Evolutionary conservation across 2,113 vertebrate species (phyloP).

Genomic region (Tragelaphus buxtoni): DNA sequence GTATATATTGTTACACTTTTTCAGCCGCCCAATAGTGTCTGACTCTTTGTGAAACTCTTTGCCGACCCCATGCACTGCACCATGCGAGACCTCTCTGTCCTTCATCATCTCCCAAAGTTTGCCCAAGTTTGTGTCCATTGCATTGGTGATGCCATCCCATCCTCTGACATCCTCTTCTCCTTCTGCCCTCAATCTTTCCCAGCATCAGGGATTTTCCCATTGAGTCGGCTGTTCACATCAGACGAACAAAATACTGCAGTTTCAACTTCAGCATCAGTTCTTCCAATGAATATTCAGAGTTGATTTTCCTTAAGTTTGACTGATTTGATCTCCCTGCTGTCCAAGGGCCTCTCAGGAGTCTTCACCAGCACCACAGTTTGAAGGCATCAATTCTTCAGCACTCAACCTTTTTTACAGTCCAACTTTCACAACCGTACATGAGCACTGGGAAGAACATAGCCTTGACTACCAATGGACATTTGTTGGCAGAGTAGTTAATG

Average conservation of each 20-base stretch:
- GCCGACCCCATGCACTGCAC: not conserved
- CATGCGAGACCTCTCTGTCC: not conserved
- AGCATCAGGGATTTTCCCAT: not conserved
- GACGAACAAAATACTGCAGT: not conserved
- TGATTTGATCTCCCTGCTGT: not conserved
- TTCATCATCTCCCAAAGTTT: not conserved
- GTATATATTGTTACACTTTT: not conserved
- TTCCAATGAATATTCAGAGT: not conserved
- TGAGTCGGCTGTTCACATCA: not conserved
- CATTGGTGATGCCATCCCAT: not conserved
- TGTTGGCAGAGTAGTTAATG: not conserved
- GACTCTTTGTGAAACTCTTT: not conserved
- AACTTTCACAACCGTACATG: rapidly evolving
- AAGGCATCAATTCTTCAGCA: not conserved
- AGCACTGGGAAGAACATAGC: not conserved
- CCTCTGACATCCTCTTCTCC: not conserved
- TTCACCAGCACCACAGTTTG: not conserved
- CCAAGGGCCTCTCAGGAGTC: not conserved
- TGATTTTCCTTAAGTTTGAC: not conserved
- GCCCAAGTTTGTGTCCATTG: not conserved
- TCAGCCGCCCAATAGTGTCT: rapidly evolving
- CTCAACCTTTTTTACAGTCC: not conserved
- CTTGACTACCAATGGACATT: not conserved
- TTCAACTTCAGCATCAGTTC: not conserved
- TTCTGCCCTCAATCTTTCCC: not conserved